Conservation (phyloP, 2,113 vertebrate species). For the Anas platyrhynchos region DNA sequence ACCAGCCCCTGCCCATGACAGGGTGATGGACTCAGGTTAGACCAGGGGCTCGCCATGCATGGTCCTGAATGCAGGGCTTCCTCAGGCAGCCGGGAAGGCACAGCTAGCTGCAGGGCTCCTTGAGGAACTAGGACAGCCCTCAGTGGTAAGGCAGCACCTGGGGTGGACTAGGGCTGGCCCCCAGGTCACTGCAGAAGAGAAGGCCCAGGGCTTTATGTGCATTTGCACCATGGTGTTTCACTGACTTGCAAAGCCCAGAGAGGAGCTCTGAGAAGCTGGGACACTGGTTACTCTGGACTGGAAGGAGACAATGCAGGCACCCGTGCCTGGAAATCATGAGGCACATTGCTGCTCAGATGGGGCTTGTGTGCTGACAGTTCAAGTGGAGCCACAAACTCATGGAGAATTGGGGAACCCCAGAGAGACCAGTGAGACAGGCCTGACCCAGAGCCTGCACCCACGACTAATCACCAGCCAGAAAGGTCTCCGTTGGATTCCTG, state of each 20-base stretch:
- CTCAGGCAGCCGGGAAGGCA: neutral
- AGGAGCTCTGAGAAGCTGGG: neutral
- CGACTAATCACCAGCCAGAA: neutral
- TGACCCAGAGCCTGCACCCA: neutral
- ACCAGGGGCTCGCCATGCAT: rapidly evolving
- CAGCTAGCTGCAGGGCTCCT: neutral
- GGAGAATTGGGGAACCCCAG: neutral
- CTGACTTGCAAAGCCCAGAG: neutral
- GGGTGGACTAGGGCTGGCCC: neutral
- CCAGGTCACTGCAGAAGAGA: neutral
- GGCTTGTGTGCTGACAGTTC: neutral
- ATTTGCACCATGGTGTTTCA: rapidly evolving
- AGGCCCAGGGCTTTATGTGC: rapidly evolving
- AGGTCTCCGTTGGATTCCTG: neutral
- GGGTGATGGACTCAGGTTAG: rapidly evolving
- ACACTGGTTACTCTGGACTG: neutral
- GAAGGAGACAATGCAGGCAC: neutral
- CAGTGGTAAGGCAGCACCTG: neutral
- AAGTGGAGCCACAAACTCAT: neutral
- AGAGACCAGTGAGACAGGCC: rapidly evolving
- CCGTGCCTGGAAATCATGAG: neutral
- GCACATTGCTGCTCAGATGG: neutral
- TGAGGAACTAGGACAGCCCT: rapidly evolving
- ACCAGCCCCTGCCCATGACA: rapidly evolving
- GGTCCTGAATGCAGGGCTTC: neutral